These are phyloP conservation scores for Pseudomyrmex concolor DNA, from an alignment of 1,140 invertebrate species.

Conservation along the genomic window DNA sequence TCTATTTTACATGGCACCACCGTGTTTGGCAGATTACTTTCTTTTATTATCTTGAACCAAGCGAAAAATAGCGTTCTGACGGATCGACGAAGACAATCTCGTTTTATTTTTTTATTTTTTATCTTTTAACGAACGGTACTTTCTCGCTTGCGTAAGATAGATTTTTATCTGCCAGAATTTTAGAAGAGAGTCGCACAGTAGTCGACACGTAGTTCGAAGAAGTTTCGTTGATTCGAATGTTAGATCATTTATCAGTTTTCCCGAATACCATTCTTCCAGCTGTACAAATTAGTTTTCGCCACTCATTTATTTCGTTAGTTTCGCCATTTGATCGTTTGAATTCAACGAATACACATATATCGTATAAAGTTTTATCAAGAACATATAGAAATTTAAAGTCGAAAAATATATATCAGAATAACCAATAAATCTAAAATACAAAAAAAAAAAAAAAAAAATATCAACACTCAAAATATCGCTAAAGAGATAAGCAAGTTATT, in stretches of 20 bases:
- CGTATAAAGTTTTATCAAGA: too few relatives aligned
- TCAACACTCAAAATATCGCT: too few relatives aligned
- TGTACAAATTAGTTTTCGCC: too few relatives aligned
- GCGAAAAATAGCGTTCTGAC: slow-evolving; percentile 17
- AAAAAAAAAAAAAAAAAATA: too few relatives aligned
- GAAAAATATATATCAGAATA: background rate
- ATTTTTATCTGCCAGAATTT: slow-evolving; percentile 23
- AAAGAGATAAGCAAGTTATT: too few relatives aligned
- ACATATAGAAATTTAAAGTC: slow-evolving; percentile 26
- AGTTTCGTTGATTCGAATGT: slow-evolving; percentile 6
- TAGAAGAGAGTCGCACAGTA: background rate
- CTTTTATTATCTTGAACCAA: slow-evolving; percentile 15
- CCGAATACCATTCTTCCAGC: too few relatives aligned
- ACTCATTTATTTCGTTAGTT: too few relatives aligned
- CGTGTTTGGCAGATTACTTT: slow-evolving; percentile 25
- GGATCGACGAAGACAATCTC: background rate
- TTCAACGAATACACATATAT: too few relatives aligned
- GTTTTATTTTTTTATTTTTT: background rate
- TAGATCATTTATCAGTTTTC: too few relatives aligned
- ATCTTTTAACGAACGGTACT: slow-evolving; percentile 4
- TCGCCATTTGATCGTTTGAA: too few relatives aligned
- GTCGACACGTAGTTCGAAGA: slow-evolving; percentile 6
- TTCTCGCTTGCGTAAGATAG: background rate
- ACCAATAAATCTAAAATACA: too few relatives aligned
- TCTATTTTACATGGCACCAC: slow-evolving; percentile 28